Conservation (phyloP, 2,113 vertebrate species). For the Heterocephalus glaber region DNA sequence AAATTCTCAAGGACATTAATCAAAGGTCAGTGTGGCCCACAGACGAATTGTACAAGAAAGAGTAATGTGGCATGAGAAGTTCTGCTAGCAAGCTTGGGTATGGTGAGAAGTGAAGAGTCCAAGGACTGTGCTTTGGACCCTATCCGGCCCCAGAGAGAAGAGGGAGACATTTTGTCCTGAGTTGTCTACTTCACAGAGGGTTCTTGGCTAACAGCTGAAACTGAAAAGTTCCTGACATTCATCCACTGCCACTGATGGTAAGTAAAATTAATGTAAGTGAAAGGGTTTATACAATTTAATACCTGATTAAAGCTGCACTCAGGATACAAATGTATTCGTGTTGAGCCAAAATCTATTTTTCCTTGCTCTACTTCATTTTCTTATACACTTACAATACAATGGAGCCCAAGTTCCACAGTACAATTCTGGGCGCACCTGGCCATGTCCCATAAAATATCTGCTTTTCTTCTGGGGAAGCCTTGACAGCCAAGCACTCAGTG, state of each 20-base stretch:
- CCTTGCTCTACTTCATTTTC: not conserved
- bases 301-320: not conserved
- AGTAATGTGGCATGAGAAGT: slow-evolving; percentile 62
- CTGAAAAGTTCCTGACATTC: not conserved
- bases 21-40: slow-evolving; percentile 26
- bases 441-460: not conserved
- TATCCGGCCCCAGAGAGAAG: not conserved
- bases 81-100: not conserved
- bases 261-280: slow-evolving; percentile 26
- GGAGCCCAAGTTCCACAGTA: not conserved
- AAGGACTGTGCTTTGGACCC: not conserved
- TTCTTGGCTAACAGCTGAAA: not conserved
- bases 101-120: not conserved
- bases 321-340: not conserved
- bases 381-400: not conserved
- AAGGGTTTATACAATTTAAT: slow-evolving; percentile 13
- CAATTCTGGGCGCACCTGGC: not conserved
- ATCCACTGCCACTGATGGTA: not conserved
- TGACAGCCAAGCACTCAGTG: too few relatives aligned
- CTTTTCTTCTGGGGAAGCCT: not conserved
- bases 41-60: slow-evolving; percentile 64
- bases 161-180: not conserved
- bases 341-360: not conserved
- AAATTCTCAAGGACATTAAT: slow-evolving; percentile 40
- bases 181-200: not conserved